Evolutionary conservation across 2,797 vertebrate genomes (phyloP).

Genomic region (Hydrocynus forskahlii): DNA sequence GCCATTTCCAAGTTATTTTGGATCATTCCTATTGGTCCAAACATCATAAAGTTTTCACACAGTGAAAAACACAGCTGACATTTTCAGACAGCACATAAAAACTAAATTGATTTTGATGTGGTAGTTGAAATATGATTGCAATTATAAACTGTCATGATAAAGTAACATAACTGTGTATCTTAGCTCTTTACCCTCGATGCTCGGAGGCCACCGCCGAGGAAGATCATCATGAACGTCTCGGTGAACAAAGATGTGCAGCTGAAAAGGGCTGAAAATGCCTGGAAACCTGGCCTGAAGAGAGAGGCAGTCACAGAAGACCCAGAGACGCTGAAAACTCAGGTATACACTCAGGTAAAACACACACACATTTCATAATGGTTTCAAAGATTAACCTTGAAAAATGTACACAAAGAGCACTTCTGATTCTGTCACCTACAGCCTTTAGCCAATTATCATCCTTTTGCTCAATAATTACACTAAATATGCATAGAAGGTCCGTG

Average conservation of each 20-base stretch:
- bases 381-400: neutral
- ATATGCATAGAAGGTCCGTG: too few relatives aligned
- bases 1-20: too few relatives aligned
- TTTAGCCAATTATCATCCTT: too few relatives aligned
- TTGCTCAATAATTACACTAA: neutral
- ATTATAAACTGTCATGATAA: slow-evolving; percentile 15
- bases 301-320: slow-evolving; percentile 76
- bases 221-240: slow-evolving; percentile 85
- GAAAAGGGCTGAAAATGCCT: slow-evolving; percentile 86
- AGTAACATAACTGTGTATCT: slow-evolving; percentile 8
- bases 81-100: too few relatives aligned
- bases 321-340: slow-evolving; percentile 78
- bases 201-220: slow-evolving; percentile 75
- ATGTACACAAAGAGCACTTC: too few relatives aligned
- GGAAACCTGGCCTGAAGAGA: slow-evolving; percentile 85
- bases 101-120: too few relatives aligned
- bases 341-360: slow-evolving; percentile 49
- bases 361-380: neutral
- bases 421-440: too few relatives aligned
- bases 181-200: slow-evolving; percentile 70
- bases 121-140: too few relatives aligned
- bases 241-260: slow-evolving; percentile 85
- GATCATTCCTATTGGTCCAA: too few relatives aligned
- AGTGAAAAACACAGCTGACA: too few relatives aligned
- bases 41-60: too few relatives aligned